A percentile compares a stretch with the other conserved stretches of the same genome.
phyloP scores from a whole-genome alignment of 2,888 invertebrate genomes.

The Teinopalpus imperialis region DNA sequence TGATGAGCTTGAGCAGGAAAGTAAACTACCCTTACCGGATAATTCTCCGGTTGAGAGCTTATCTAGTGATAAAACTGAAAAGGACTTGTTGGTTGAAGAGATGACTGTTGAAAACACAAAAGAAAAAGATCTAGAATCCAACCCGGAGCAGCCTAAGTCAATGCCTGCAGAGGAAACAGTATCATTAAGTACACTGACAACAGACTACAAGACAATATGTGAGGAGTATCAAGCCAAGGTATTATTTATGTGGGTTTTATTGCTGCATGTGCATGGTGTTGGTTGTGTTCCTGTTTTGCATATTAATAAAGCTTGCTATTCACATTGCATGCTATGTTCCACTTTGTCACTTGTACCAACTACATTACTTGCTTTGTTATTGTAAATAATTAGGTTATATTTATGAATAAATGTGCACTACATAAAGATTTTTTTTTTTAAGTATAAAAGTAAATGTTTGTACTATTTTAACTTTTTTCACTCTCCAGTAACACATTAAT shows the following conservation, averaged over 20 bases:
- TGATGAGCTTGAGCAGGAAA: slow-evolving; percentile 32
- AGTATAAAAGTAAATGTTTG: too few relatives aligned
- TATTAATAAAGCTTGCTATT: slow-evolving; percentile 42
- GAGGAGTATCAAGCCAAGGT: slow-evolving; percentile 87
- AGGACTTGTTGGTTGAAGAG: slow-evolving; percentile 67
- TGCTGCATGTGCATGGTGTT: slow-evolving; percentile 40
- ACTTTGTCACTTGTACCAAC: slow-evolving; percentile 12
- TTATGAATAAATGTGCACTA: slow-evolving; percentile 14
- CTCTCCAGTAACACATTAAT: too few relatives aligned
- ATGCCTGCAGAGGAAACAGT: slow-evolving; percentile 60
- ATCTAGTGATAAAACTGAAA: slow-evolving; percentile 58
- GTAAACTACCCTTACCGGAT: slow-evolving; percentile 33
- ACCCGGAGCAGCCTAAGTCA: slow-evolving; percentile 54
- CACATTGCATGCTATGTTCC: slow-evolving; percentile 48
- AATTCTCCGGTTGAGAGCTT: slow-evolving; percentile 45
- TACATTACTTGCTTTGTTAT: neutral
- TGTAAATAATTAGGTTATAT: too few relatives aligned
- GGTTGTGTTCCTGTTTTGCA: slow-evolving; percentile 26
- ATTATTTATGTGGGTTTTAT: slow-evolving; percentile 46
- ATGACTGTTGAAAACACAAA: slow-evolving; percentile 53
- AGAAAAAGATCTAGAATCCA: slow-evolving; percentile 48
- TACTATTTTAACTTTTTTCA: too few relatives aligned
- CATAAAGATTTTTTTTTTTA: slow-evolving; percentile 8
- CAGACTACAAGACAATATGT: slow-evolving; percentile 87
- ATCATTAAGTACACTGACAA: slow-evolving; percentile 83